Percentiles rank a stretch among this genome's conserved stretches.
These are phyloP conservation scores for Zophobas morio DNA, from an alignment of 1,140 invertebrate genomes.

Conservation along the genomic window DNA sequence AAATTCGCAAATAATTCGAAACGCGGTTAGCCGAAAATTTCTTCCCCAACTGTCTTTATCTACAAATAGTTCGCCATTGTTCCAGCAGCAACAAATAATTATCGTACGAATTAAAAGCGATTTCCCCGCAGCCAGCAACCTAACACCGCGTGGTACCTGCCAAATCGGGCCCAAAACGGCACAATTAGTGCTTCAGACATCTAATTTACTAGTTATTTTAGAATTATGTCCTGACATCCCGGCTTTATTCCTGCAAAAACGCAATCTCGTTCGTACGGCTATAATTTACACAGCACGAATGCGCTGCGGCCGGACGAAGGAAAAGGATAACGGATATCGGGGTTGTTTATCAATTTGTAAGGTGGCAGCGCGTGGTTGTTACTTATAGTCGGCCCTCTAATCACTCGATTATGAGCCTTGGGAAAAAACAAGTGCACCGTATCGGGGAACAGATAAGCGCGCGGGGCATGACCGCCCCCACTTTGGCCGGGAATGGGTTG, in stretches of 20 bases:
- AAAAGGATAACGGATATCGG: neutral
- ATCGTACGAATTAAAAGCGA: neutral
- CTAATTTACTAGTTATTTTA: slow-evolving; percentile 52
- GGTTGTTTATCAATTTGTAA: slow-evolving; percentile 29
- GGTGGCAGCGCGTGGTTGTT: slow-evolving; percentile 48
- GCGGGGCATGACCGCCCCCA: slow-evolving; percentile 10
- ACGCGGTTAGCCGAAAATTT: too few species aligned
- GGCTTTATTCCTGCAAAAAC: slow-evolving; percentile 41
- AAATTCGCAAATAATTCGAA: too few species aligned
- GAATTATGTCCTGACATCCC: slow-evolving; percentile 47
- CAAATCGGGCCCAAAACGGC: slow-evolving; percentile 16
- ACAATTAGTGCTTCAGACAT: slow-evolving; percentile 40
- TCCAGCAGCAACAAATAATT: too few species aligned
- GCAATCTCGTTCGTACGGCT: slow-evolving; percentile 28
- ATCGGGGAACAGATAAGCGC: slow-evolving; percentile 52
- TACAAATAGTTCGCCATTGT: too few species aligned
- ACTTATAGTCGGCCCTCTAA: slow-evolving; percentile 44
- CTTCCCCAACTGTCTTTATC: too few species aligned
- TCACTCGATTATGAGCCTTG: slow-evolving; percentile 45
- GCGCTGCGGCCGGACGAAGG: neutral
- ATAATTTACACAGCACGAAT: slow-evolving; percentile 15
- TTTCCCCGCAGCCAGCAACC: neutral
- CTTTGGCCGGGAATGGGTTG: slow-evolving; percentile 28
- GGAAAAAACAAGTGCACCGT: slow-evolving; percentile 52
- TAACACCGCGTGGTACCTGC: slow-evolving; percentile 46